Percentiles rank a stretch among this genome's conserved stretches.
Evolutionary conservation across 2,888 invertebrate genomes (phyloP).

Genomic region (Andrena trimmerana): DNA sequence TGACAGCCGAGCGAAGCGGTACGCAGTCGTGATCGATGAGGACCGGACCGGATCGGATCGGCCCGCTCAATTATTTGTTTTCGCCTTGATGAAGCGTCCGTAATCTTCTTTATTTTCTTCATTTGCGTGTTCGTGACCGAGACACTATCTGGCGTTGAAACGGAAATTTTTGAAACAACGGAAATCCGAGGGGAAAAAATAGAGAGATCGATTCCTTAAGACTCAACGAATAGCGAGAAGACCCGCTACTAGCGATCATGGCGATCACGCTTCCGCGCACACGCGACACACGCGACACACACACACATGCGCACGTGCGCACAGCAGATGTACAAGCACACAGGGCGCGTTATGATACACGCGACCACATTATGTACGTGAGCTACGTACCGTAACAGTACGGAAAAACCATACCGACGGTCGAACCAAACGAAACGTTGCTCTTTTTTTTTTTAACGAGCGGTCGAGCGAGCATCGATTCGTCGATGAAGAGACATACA

Average conservation of each 20-base stretch:
- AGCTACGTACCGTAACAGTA: not conserved
- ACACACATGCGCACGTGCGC: not conserved
- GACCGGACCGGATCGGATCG: not conserved
- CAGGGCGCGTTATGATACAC: not conserved
- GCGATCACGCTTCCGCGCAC: too few species aligned
- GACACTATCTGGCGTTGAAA: not conserved
- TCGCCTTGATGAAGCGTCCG: constrained; percentile 1
- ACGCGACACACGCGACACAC: not conserved
- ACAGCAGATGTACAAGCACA: not conserved
- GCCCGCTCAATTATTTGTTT: constrained; percentile 15
- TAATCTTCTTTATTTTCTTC: not conserved
- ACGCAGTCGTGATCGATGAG: not conserved
- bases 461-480: constrained; percentile 65
- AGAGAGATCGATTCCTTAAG: too few species aligned
- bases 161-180: too few species aligned
- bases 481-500: constrained; percentile 65
- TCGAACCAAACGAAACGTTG: not conserved
- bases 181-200: too few species aligned
- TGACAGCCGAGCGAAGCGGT: not conserved
- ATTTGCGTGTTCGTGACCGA: not conserved
- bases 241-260: too few species aligned
- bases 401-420: not conserved
- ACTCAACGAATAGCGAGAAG: too few species aligned
- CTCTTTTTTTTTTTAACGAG: constrained; percentile 32
- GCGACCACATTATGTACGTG: not conserved